These are phyloP conservation scores for Acronicta alni DNA, from an alignment of 2,888 invertebrate genomes.

Conservation along the genomic window DNA sequence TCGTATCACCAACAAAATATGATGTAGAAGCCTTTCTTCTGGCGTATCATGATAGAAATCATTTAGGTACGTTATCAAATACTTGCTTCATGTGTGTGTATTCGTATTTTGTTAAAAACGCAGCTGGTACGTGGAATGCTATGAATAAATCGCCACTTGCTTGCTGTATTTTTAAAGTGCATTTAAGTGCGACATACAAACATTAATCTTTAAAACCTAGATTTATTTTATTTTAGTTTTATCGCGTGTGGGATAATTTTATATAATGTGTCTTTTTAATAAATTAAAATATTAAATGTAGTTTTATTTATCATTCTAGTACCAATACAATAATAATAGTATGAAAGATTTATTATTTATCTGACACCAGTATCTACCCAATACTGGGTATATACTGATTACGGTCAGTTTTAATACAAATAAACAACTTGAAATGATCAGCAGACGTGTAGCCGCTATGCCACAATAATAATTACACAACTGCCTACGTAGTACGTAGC, in stretches of 20 bases:
- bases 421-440: too few species aligned
- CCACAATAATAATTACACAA: too few species aligned
- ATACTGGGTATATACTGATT: too few species aligned
- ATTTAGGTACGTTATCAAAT: constrained; percentile 40
- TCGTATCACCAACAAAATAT: constrained; percentile 17
- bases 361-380: too few species aligned
- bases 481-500: too few species aligned
- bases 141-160: constrained; percentile 47
- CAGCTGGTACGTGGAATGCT: constrained; percentile 52
- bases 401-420: too few species aligned
- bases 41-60: constrained; percentile 34
- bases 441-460: too few species aligned
- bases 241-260: constrained; percentile 63
- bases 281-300: constrained; percentile 36
- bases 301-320: constrained; percentile 44
- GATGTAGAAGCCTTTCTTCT: constrained; percentile 21
- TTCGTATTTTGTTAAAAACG: constrained; percentile 62
- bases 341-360: too few species aligned
- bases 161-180: constrained; percentile 71
- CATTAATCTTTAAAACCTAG: constrained; percentile 52
- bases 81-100: constrained; percentile 50
- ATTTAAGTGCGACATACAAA: constrained; percentile 68
- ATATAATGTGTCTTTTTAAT: constrained; percentile 49
- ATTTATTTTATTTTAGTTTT: constrained; percentile 60
- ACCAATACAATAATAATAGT: background rate